Evolutionary conservation across 2,888 invertebrate genomes (phyloP).

Genomic region (Synanthedon tipuliformis): DNA sequence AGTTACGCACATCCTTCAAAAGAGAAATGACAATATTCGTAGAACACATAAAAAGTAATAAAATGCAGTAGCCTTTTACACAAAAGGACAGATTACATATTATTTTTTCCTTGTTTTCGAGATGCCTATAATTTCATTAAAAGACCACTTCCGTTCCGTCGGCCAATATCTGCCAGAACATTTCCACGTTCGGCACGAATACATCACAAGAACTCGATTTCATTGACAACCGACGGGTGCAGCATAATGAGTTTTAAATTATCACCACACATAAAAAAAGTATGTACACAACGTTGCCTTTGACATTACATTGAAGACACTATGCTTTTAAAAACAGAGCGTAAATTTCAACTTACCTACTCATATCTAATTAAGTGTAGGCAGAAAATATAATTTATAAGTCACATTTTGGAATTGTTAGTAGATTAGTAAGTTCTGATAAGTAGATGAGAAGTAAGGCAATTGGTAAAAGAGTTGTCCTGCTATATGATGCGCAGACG

Average conservation of each 20-base stretch:
- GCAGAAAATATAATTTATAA: conserved; percentile 3
- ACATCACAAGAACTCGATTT: conserved; percentile 68
- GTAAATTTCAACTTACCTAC: background rate
- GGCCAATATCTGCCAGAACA: conserved; percentile 68
- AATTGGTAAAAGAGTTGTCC: background rate
- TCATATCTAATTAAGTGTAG: background rate
- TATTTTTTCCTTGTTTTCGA: conserved; percentile 59
- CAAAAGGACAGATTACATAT: conserved; percentile 39
- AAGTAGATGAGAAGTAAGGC: background rate
- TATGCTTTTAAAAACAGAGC: background rate
- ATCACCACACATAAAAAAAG: conserved; percentile 64
- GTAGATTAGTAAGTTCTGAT: background rate
- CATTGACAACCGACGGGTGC: conserved; percentile 61
- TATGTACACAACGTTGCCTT: conserved; percentile 35
- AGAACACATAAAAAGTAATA: background rate
- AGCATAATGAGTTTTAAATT: conserved; percentile 68
- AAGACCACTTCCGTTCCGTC: conserved; percentile 58
- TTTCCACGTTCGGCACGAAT: conserved; percentile 57
- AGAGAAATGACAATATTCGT: too few species aligned
- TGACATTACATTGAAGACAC: conserved; percentile 38
- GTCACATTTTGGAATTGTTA: conserved; percentile 3
- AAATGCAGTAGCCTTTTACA: conserved; percentile 31
- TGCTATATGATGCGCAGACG: conserved; percentile 21
- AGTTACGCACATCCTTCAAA: too few species aligned
- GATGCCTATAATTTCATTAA: conserved; percentile 60